phyloP scores from a whole-genome alignment of 2,888 invertebrate species.

The Miltochrista miniata region DNA sequence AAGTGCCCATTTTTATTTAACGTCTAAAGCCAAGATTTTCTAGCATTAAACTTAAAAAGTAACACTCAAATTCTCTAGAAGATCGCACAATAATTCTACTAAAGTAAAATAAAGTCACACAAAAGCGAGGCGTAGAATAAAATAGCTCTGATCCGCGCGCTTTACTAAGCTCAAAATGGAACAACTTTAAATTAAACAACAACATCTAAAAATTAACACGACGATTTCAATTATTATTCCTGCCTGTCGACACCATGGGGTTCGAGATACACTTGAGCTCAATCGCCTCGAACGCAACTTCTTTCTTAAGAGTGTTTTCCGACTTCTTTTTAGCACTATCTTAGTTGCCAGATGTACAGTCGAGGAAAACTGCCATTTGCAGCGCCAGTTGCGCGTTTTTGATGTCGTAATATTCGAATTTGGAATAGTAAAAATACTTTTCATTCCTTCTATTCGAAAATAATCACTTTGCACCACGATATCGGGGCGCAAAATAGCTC shows the following conservation, averaged over 20 bases:
- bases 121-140: conserved; percentile 13
- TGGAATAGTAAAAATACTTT: no score
- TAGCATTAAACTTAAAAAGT: no score
- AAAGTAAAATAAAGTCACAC: conserved; percentile 17
- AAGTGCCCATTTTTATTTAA: no score
- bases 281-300: conserved; percentile 36
- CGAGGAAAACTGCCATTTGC: conserved; percentile 24
- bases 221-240: conserved; percentile 50
- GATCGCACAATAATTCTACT: conserved; percentile 15
- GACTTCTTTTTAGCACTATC: conserved; percentile 61
- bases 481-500: no score
- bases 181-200: conserved; percentile 38
- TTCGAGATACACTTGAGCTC: conserved; percentile 47
- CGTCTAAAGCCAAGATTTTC: no score
- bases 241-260: conserved; percentile 5
- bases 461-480: no score
- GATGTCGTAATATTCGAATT: not conserved
- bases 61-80: not conserved
- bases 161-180: conserved; percentile 22
- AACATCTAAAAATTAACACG: conserved; percentile 50
- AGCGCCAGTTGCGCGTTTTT: conserved; percentile 1
- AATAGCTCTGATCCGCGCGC: conserved; percentile 13
- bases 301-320: conserved; percentile 39
- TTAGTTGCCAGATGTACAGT: conserved; percentile 48
- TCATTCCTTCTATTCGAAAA: no score